A percentile compares a stretch with the other conserved stretches of the same genome.
Evolutionary conservation across 2,888 invertebrate species (phyloP).

Genomic region (Erebia aethiops): DNA sequence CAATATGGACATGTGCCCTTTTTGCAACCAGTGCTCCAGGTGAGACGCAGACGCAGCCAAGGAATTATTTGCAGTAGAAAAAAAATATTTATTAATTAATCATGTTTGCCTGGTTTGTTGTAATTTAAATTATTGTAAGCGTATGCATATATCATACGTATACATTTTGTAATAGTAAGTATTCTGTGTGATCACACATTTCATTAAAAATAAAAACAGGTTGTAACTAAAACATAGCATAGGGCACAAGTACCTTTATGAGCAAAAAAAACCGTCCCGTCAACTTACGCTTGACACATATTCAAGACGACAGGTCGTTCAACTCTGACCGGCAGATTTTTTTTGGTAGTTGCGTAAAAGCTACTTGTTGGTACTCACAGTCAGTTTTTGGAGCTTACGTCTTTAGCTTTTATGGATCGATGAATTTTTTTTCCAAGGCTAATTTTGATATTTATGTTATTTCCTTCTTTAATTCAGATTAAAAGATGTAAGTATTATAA

Average conservation of each 20-base stretch:
- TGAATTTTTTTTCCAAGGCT: constrained; percentile 7
- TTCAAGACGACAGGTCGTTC: constrained; percentile 37
- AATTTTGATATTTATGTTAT: constrained; percentile 6
- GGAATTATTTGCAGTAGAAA: no score
- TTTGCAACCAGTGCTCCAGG: no score
- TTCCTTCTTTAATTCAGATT: constrained; percentile 2
- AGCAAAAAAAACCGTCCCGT: constrained; percentile 41
- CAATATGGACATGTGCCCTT: no score
- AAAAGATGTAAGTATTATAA: neutral
- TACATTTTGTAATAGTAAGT: no score
- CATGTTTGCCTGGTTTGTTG: no score
- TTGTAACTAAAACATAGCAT: constrained; percentile 22
- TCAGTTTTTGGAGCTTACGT: constrained; percentile 11
- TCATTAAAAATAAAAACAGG: neutral
- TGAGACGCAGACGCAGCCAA: no score
- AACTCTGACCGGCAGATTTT: constrained; percentile 39
- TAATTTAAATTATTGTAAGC: no score
- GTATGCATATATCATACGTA: no score
- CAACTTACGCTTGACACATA: constrained; percentile 42
- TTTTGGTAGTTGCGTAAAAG: constrained; percentile 35
- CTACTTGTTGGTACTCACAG: constrained; percentile 1
- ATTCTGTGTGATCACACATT: neutral
- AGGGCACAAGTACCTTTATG: constrained; percentile 26
- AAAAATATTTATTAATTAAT: no score
- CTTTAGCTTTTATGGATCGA: constrained; percentile 14